Evolutionary conservation across 2,113 vertebrate genomes (phyloP), one percentile per base, ranked within the genome.

Genomic region (Pseudorhombus dupliciocellatus): DNA sequence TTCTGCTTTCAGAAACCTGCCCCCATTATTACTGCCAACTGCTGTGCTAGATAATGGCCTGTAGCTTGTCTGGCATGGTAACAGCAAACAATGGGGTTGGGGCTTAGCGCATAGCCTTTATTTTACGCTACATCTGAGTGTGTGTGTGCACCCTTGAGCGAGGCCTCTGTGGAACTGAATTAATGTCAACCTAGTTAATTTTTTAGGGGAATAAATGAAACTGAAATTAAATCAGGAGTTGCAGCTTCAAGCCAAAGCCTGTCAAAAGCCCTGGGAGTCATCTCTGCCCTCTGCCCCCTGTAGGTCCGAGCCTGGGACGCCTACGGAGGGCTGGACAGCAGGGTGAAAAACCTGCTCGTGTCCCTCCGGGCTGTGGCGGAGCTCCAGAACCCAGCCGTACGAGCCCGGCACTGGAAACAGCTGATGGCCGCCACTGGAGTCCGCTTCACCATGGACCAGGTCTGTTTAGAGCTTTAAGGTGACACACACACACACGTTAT

Each of bases 321-420:
- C 42, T 99, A 97, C 85, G 66, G 18, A 0, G 95, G 96, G 24
- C 88, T 99, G 83, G 96, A 99, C 79, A 93, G 85, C 67, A 90
- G 81, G 1, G 93, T 99, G 2, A 94, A 94, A 81, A 97, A 97
- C 86, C 96, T 94, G 7, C 81, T 98, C 73, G 92, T 73, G 0
- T 96, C 97, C 16, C 89, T 98, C 42, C 91, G 92, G 64, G 96
- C 95, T 0, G 95, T 98, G 56, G 94, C 95, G 0, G 96, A 98
- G 52, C 94, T 99, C 22, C 97, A 96, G 50, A 99, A 95, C 37
- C 94, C 96, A 0, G 96, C 98, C 70, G 95, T 99, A 61, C 93
- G 96, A 51, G 90, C 94, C 3, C 91, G 96, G 4, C 98, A 99
- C 79, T 99, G 98, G 97, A 87, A 90, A 4, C 96, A 99, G 81